These are phyloP conservation scores for Etia nguti DNA, from an alignment of 2,113 vertebrate species.

Conservation along the genomic window DNA sequence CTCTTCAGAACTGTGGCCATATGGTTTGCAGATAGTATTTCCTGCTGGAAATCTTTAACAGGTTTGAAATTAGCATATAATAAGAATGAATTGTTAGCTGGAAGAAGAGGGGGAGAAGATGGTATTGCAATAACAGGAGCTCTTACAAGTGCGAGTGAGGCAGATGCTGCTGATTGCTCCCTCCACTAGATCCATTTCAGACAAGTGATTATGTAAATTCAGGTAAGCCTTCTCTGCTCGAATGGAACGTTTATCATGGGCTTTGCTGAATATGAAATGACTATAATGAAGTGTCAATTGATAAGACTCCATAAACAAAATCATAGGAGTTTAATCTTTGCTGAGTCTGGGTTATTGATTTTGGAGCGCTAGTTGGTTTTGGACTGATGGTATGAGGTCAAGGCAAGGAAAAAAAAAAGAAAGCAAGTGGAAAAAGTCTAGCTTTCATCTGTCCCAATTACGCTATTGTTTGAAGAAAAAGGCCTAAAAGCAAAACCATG, in stretches of 20 bases:
- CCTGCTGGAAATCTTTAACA: conserved; percentile 25
- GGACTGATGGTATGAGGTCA: conserved; percentile 18
- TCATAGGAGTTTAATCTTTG: conserved; percentile 32
- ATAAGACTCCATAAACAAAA: conserved; percentile 30
- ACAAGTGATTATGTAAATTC: conserved; percentile 54
- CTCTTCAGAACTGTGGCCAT: neutral
- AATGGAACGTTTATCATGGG: conserved; percentile 20
- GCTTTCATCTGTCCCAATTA: neutral
- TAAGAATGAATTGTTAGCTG: conserved; percentile 17
- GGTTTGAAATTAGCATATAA: conserved; percentile 43
- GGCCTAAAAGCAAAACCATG: neutral
- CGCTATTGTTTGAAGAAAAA: neutral
- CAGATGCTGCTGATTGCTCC: conserved; percentile 39
- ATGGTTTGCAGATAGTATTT: conserved; percentile 24
- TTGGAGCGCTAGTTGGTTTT: neutral
- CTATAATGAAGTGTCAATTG: conserved; percentile 42
- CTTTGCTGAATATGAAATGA: conserved; percentile 32
- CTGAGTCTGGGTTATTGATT: conserved; percentile 47
- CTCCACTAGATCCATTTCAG: conserved; percentile 34
- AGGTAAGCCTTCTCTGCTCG: conserved; percentile 18
- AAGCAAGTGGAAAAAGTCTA: neutral
- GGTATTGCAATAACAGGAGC: conserved; percentile 17
- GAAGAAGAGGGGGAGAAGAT: conserved; percentile 5
- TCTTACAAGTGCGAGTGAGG: conserved; percentile 26
- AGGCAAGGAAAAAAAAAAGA: neutral